Percentiles rank a stretch among this genome's conserved stretches.
Evolutionary conservation across 2,113 vertebrate genomes (phyloP).

Genomic region (Aptenodytes forsteri): DNA sequence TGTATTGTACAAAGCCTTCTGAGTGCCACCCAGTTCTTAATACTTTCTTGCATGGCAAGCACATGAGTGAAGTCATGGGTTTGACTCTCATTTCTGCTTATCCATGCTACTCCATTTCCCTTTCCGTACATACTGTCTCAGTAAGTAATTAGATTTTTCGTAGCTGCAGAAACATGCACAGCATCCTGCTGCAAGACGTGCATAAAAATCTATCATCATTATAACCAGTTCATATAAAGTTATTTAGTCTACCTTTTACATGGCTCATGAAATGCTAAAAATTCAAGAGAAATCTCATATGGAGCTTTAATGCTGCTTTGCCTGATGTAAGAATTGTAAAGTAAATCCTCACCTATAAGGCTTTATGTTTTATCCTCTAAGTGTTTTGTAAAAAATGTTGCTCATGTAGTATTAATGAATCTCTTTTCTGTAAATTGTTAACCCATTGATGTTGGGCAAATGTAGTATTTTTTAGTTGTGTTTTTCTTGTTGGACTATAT

Average conservation of each 20-base stretch:
- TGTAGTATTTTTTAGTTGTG: background rate
- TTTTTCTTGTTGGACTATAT: background rate
- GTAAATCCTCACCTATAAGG: background rate
- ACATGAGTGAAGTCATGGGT: background rate
- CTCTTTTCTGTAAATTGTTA: background rate
- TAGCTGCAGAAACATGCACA: background rate
- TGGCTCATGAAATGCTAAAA: background rate
- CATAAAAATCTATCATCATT: background rate
- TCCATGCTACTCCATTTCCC: background rate
- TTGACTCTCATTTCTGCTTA: background rate
- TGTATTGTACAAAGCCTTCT: background rate
- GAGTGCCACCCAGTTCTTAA: background rate
- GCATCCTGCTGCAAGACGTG: background rate
- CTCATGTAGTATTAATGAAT: background rate
- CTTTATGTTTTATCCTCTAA: background rate
- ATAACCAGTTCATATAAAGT: background rate
- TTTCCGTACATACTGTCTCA: background rate
- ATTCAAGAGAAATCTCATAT: background rate
- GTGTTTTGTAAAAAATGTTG: background rate
- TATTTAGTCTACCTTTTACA: background rate
- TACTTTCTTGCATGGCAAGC: background rate
- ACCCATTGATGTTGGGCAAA: background rate
- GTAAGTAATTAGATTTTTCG: background rate
- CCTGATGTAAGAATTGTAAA: background rate
- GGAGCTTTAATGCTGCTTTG: background rate